A percentile compares a stretch with the other conserved stretches of the same genome.
These are phyloP conservation scores for Spheniscus humboldti DNA, from an alignment of 2,797 vertebrate species.

Conservation along the genomic window DNA sequence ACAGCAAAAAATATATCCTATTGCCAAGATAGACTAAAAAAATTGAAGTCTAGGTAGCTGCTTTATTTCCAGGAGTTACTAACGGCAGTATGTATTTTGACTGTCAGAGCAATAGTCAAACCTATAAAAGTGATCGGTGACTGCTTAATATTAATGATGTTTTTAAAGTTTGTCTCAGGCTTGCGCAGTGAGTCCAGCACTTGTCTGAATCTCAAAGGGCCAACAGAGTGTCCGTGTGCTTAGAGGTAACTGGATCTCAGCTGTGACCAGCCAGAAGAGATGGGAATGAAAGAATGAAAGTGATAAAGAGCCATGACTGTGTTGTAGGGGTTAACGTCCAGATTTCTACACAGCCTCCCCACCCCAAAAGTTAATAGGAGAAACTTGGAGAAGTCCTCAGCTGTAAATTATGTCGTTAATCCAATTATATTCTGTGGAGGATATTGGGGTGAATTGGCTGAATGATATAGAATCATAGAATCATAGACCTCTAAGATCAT, in stretches of 20 bases:
- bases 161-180: background rate
- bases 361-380: background rate
- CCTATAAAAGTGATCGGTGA: background rate
- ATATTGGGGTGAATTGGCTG: background rate
- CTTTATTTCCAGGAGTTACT: constrained; percentile 14
- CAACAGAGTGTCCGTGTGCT: fast-evolving
- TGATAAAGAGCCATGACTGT: background rate
- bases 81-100: background rate
- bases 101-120: background rate
- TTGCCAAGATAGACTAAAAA: background rate
- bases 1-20: background rate
- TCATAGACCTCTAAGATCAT: too few species aligned
- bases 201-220: background rate
- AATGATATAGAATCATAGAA: too few species aligned
- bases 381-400: background rate
- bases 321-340: background rate
- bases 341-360: background rate
- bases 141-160: background rate
- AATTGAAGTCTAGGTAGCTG: background rate
- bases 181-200: background rate
- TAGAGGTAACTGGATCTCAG: background rate
- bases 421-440: background rate
- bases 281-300: background rate
- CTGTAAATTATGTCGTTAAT: background rate
- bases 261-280: background rate